Percentiles rank a stretch among this genome's conserved stretches.
Evolutionary conservation across 2,888 invertebrate genomes (phyloP).

Genomic region (Limnephilus lunatus): DNA sequence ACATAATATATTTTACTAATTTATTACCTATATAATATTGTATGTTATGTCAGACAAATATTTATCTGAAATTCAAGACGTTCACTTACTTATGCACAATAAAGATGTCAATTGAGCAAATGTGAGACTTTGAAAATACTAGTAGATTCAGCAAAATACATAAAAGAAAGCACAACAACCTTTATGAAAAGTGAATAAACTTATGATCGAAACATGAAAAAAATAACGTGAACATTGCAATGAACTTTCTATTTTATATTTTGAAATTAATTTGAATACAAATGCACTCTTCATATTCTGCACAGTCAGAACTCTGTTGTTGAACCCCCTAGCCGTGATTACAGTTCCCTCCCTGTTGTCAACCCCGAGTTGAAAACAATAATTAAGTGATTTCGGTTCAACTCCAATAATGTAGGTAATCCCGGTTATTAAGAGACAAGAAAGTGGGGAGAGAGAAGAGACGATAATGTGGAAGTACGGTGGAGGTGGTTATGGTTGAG

Average conservation of each 20-base stretch:
- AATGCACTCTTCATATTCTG: slow-evolving; percentile 5
- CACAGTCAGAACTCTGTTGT: slow-evolving; percentile 44
- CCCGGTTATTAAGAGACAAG: slow-evolving; percentile 58
- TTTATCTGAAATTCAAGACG: no score
- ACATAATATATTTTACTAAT: no score
- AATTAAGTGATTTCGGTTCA: slow-evolving; percentile 65
- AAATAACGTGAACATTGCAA: neutral
- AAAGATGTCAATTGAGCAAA: no score
- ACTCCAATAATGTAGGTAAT: slow-evolving; percentile 65
- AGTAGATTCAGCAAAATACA: no score
- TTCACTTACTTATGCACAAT: no score
- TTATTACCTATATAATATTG: no score
- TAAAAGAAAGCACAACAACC: neutral
- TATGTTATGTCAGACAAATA: no score
- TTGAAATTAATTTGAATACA: neutral
- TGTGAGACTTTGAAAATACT: no score
- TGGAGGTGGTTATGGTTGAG: neutral
- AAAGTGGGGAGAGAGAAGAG: slow-evolving; percentile 52
- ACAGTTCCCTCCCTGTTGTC: slow-evolving; percentile 42
- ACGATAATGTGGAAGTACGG: slow-evolving; percentile 60
- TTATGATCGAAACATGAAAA: neutral
- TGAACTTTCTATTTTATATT: neutral
- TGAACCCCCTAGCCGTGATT: slow-evolving; percentile 40
- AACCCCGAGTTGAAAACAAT: slow-evolving; percentile 64
- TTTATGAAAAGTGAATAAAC: neutral